These are phyloP conservation scores for Sphaerolaimus hirsutus DNA, from an alignment of 2,888 invertebrate genomes.

Conservation along the genomic window DNA sequence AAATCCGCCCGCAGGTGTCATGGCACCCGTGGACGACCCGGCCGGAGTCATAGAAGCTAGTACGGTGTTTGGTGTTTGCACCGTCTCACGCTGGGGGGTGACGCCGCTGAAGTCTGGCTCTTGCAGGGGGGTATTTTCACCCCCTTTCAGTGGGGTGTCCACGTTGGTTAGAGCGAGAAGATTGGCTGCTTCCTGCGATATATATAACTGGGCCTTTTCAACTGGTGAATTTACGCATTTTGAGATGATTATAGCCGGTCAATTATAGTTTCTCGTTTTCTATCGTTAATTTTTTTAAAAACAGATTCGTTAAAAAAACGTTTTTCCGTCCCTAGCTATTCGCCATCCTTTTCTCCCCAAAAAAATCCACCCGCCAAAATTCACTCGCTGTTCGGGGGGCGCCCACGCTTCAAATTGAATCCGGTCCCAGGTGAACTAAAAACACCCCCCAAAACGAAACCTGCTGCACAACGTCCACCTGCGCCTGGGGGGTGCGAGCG, in stretches of 20 bases:
- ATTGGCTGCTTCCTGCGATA: slow-evolving; percentile 83
- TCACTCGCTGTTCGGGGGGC: too few species aligned
- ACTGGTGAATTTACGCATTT: background rate
- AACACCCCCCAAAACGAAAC: too few species aligned
- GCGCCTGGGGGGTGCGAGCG: slow-evolving; percentile 56
- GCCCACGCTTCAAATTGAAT: too few species aligned
- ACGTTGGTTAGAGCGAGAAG: slow-evolving; percentile 92
- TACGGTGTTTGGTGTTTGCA: slow-evolving; percentile 70
- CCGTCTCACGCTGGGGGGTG: slow-evolving; percentile 42
- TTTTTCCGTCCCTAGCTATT: too few species aligned
- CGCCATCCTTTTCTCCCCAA: too few species aligned
- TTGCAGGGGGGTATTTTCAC: slow-evolving; percentile 70
- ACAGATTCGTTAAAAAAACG: too few species aligned
- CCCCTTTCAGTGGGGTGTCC: slow-evolving; percentile 84
- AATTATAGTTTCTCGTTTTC: too few species aligned
- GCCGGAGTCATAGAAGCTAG: too few species aligned
- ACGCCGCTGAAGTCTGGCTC: slow-evolving; percentile 59
- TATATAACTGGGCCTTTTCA: slow-evolving; percentile 19
- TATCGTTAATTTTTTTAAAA: too few species aligned
- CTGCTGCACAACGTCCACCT: slow-evolving; percentile 46
- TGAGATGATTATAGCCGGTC: too few species aligned
- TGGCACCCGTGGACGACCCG: slow-evolving; percentile 8
- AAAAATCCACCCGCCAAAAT: too few species aligned
- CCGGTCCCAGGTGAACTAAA: too few species aligned
- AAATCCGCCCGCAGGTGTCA: slow-evolving; percentile 1